A percentile compares a stretch with the other conserved stretches of the same genome.
These are phyloP conservation scores for Cyphomyrus plagiostoma DNA, from an alignment of 2,113 vertebrate species.

Conservation along the genomic window DNA sequence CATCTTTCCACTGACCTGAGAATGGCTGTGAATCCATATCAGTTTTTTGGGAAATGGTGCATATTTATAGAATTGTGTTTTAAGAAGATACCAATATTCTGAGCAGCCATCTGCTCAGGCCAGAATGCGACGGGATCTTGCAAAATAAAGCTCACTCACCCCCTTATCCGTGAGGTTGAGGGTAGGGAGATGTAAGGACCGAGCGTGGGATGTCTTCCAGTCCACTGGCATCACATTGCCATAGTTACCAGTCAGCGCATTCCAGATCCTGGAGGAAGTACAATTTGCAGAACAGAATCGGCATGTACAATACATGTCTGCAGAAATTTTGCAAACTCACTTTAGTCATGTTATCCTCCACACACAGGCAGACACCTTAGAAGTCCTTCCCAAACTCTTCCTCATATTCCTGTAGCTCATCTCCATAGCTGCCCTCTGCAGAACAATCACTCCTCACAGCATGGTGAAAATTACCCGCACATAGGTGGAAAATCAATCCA, in stretches of 20 bases:
- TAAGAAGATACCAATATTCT: background rate
- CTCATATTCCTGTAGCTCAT: background rate
- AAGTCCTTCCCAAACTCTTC: background rate
- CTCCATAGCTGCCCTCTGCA: background rate
- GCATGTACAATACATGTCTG: background rate
- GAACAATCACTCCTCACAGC: background rate
- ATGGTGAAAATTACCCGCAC: background rate
- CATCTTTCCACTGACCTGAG: background rate
- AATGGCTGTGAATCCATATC: background rate
- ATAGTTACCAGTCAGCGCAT: slow-evolving; percentile 89
- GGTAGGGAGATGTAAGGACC: slow-evolving; percentile 82
- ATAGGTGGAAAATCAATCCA: background rate
- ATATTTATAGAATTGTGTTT: background rate
- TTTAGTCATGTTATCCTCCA: background rate
- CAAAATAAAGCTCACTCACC: slow-evolving; percentile 63
- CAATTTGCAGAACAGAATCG: background rate
- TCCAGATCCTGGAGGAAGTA: slow-evolving; percentile 78
- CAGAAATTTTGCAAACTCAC: background rate
- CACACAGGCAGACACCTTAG: background rate
- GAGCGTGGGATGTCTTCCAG: slow-evolving; percentile 91
- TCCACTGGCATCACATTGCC: slow-evolving; percentile 96
- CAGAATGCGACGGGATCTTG: background rate
- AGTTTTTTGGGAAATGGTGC: background rate
- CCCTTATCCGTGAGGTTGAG: slow-evolving; percentile 81
- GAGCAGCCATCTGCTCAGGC: background rate